Conservation (phyloP, 2,888 invertebrate species). For the Molanna angustata region DNA sequence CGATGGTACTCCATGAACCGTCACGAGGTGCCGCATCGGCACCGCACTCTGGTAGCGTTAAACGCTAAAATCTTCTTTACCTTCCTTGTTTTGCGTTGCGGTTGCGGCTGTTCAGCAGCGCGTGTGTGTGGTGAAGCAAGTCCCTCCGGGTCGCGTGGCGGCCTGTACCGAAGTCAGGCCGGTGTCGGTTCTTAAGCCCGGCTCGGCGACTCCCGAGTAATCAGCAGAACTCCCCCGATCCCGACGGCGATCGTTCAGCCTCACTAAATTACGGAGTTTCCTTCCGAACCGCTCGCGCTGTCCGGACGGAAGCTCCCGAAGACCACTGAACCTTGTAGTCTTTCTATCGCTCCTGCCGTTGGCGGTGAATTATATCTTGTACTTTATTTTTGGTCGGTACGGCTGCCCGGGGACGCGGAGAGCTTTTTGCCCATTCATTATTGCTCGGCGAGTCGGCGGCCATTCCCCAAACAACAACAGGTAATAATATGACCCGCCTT, state of each 20-base stretch:
- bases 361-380: constrained; percentile 33
- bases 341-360: neutral
- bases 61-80: constrained; percentile 7
- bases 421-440: constrained; percentile 61
- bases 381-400: constrained; percentile 52
- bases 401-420: constrained; percentile 60
- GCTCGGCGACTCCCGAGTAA: constrained; percentile 33
- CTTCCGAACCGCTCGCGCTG: constrained; percentile 1
- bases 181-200: constrained; percentile 32
- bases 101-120: constrained; percentile 15
- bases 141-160: constrained; percentile 14
- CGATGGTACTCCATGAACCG: neutral
- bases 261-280: constrained; percentile 10
- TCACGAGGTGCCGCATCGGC: constrained; percentile 7
- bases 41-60: constrained; percentile 1
- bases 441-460: constrained; percentile 61
- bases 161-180: constrained; percentile 9
- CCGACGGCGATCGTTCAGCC: constrained; percentile 25
- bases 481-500: constrained; percentile 30
- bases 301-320: neutral
- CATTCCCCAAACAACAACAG: constrained; percentile 58
- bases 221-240: constrained; percentile 26
- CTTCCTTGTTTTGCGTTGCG: neutral
- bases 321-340: neutral
- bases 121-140: neutral